Evolutionary conservation across 1,140 invertebrate species (phyloP).

Genomic region (Sycobia sp.): DNA sequence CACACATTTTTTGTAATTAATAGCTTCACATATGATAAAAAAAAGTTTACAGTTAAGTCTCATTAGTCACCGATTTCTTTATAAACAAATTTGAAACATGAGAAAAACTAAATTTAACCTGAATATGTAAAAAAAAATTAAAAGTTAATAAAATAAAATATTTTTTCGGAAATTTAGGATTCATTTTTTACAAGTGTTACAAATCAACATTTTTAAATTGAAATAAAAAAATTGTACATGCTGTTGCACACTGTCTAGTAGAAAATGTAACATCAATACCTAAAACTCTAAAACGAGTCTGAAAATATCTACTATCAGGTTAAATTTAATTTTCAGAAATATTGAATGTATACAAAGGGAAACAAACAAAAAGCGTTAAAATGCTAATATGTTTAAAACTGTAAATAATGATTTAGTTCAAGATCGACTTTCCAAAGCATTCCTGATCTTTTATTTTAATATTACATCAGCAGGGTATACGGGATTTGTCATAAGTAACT

Average conservation of each 20-base stretch:
- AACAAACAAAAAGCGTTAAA: slow-evolving; percentile 28
- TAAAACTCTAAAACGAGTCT: slow-evolving; percentile 33
- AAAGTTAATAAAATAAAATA: slow-evolving; percentile 26
- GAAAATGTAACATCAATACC: too few species aligned
- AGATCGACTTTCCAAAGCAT: slow-evolving; percentile 27
- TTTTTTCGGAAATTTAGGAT: slow-evolving; percentile 9
- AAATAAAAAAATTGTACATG: background rate
- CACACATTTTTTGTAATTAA: slow-evolving; percentile 14
- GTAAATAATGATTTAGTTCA: slow-evolving; percentile 25
- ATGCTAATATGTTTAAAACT: slow-evolving; percentile 17
- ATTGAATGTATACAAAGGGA: slow-evolving; percentile 10
- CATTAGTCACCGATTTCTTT: slow-evolving; percentile 3
- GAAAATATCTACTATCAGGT: slow-evolving; percentile 19
- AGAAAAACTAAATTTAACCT: slow-evolving; percentile 19
- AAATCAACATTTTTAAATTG: background rate
- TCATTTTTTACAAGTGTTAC: background rate
- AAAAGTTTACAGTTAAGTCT: slow-evolving; percentile 20
- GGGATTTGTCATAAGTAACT: slow-evolving; percentile 8
- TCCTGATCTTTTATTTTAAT: slow-evolving; percentile 1
- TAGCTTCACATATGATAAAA: slow-evolving; percentile 1
- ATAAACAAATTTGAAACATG: slow-evolving; percentile 26
- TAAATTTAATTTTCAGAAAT: slow-evolving; percentile 25
- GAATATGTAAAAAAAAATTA: slow-evolving; percentile 13
- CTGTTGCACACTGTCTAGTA: too few species aligned
- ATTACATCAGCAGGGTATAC: slow-evolving; percentile 1